Conservation (phyloP, 1,140 invertebrate genomes). For the Drosophila orena region DNA sequence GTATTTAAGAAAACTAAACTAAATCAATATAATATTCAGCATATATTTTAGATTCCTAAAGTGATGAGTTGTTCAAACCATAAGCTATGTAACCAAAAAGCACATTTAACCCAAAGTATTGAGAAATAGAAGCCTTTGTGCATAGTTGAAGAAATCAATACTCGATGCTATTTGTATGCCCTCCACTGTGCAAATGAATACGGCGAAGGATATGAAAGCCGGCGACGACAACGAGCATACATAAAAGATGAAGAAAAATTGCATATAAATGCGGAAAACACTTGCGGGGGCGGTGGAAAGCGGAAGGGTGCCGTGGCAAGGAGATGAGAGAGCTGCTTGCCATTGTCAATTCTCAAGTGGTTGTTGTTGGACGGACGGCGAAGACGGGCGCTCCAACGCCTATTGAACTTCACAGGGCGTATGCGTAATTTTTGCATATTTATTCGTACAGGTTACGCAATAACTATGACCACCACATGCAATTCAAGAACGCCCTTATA, state of each 20-base stretch:
- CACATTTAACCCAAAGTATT: too few species aligned
- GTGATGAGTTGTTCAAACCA: too few species aligned
- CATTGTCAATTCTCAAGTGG: slow-evolving; percentile 71
- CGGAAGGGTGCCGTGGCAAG: not conserved
- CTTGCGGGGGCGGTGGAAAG: slow-evolving; percentile 8
- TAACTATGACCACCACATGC: not conserved
- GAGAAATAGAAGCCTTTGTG: too few species aligned
- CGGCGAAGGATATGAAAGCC: slow-evolving; percentile 78
- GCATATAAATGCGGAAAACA: slow-evolving; percentile 74
- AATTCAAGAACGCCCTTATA: too few species aligned
- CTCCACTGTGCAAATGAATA: slow-evolving; percentile 37
- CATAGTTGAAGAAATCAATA: too few species aligned
- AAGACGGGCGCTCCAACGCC: slow-evolving; percentile 21
- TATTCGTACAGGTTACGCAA: slow-evolving; percentile 6
- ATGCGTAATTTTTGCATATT: slow-evolving; percentile 72
- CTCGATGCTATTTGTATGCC: not conserved
- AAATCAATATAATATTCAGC: too few species aligned
- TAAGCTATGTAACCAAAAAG: too few species aligned
- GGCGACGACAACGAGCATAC: slow-evolving; percentile 72
- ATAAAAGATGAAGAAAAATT: slow-evolving; percentile 83
- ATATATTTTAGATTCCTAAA: too few species aligned
- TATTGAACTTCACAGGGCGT: slow-evolving; percentile 68
- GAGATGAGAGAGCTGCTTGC: slow-evolving; percentile 53
- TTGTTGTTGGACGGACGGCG: slow-evolving; percentile 38
- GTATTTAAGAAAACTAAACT: too few species aligned